phyloP scores from a whole-genome alignment of 1,140 invertebrate genomes.

The Zaprionus vittiger region DNA sequence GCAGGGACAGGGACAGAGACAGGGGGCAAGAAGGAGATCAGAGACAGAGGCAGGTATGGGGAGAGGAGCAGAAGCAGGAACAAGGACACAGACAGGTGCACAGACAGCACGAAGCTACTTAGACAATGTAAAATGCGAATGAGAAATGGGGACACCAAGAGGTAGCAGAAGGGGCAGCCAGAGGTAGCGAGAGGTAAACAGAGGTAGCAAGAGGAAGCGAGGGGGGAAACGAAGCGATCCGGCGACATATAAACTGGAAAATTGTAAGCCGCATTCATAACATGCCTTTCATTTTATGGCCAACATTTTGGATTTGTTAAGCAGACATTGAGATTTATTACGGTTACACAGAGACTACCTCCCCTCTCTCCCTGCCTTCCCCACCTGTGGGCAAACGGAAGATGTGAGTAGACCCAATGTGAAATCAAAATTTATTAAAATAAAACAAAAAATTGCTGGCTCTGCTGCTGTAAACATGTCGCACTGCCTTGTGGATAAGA shows the following conservation, averaged over 20 bases:
- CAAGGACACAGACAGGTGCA: not conserved
- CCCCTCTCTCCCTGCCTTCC: no score
- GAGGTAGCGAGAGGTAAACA: no score
- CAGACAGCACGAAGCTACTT: not conserved
- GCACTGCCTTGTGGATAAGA: constrained; percentile 34
- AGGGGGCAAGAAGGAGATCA: not conserved
- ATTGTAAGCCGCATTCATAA: constrained; percentile 46
- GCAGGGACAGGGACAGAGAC: not conserved
- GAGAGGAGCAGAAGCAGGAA: not conserved
- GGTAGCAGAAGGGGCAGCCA: not conserved
- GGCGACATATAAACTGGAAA: constrained; percentile 28
- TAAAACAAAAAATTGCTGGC: constrained; percentile 10
- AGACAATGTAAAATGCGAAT: not conserved
- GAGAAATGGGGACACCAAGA: no score
- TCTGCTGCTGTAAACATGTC: constrained; percentile 57
- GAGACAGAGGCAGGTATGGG: not conserved
- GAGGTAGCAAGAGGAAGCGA: not conserved
- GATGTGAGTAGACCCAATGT: constrained; percentile 2
- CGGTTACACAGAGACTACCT: not conserved
- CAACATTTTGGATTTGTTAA: constrained; percentile 42
- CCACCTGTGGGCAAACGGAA: not conserved
- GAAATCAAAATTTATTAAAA: constrained; percentile 41
- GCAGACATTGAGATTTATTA: constrained; percentile 48
- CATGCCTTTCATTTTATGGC: constrained; percentile 48
- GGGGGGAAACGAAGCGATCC: not conserved